Evolutionary conservation across 1,140 invertebrate species (phyloP).

Genomic region (Pachypeltis micranthus): DNA sequence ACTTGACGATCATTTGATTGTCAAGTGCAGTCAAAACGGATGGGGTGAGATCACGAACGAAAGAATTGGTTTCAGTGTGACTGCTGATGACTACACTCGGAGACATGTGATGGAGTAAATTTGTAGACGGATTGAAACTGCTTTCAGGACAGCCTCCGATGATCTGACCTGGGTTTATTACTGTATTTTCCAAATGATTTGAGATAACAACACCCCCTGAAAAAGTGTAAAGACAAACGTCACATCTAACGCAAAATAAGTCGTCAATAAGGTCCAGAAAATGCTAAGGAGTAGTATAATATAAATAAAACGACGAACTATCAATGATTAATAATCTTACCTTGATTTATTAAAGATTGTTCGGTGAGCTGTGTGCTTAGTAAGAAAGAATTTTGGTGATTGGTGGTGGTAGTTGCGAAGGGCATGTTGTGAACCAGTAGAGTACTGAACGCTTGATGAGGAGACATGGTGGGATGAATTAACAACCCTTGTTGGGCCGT

Average conservation of each 20-base stretch:
- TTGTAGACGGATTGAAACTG: background rate
- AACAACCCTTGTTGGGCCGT: background rate
- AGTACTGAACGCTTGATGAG: background rate
- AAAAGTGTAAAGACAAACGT: too few relatives aligned
- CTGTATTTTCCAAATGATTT: conserved; percentile 17
- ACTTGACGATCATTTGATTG: background rate
- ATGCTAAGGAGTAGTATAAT: too few relatives aligned
- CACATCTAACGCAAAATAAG: too few relatives aligned
- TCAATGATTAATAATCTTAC: background rate
- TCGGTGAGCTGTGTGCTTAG: conserved; percentile 16
- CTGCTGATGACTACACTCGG: conserved; percentile 18
- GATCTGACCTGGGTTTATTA: conserved; percentile 12
- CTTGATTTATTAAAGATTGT: conserved; percentile 12
- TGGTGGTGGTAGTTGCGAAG: background rate
- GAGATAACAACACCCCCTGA: background rate
- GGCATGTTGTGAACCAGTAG: background rate
- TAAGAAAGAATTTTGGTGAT: conserved; percentile 18
- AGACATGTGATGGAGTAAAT: conserved; percentile 12
- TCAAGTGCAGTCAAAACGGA: background rate
- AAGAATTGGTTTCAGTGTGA: conserved; percentile 19
- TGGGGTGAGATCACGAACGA: background rate
- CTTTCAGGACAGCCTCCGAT: background rate
- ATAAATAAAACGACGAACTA: too few relatives aligned
- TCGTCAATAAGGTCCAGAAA: too few relatives aligned
- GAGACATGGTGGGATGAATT: conserved; percentile 1